Conservation (phyloP, 2,888 invertebrate genomes). For the Phanerotoma sp. region DNA sequence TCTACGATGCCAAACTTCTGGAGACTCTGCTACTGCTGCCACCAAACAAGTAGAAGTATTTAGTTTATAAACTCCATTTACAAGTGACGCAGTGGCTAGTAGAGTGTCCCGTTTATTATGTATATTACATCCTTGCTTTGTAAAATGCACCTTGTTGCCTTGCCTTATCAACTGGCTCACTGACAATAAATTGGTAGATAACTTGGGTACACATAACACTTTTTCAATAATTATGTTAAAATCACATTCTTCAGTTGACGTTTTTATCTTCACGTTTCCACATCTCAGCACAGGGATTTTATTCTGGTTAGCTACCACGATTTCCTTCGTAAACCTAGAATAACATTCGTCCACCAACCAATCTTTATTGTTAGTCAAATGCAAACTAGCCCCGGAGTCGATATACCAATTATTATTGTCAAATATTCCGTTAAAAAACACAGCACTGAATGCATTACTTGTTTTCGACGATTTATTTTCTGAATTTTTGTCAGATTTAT, state of each 20-base stretch:
- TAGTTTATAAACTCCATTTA: background rate
- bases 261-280: slow-evolving; percentile 33
- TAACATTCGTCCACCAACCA: too few species aligned
- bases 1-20: background rate
- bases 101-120: slow-evolving; percentile 26
- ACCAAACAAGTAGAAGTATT: background rate
- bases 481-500: too few species aligned
- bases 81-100: slow-evolving; percentile 24
- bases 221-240: slow-evolving; percentile 27
- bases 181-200: slow-evolving; percentile 38
- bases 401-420: too few species aligned
- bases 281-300: slow-evolving; percentile 31
- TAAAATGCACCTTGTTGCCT: slow-evolving; percentile 33
- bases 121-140: slow-evolving; percentile 28
- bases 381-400: too few species aligned
- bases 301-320: slow-evolving; percentile 20
- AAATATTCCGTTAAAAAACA: too few species aligned
- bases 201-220: slow-evolving; percentile 32
- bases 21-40: too few species aligned
- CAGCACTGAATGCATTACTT: too few species aligned
- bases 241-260: slow-evolving; percentile 21
- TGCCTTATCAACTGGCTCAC: slow-evolving; percentile 37
- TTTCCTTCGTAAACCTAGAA: too few species aligned
- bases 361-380: too few species aligned
- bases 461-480: too few species aligned